phyloP scores from a whole-genome alignment of 2,797 vertebrate species.

The Apogon talboti region DNA sequence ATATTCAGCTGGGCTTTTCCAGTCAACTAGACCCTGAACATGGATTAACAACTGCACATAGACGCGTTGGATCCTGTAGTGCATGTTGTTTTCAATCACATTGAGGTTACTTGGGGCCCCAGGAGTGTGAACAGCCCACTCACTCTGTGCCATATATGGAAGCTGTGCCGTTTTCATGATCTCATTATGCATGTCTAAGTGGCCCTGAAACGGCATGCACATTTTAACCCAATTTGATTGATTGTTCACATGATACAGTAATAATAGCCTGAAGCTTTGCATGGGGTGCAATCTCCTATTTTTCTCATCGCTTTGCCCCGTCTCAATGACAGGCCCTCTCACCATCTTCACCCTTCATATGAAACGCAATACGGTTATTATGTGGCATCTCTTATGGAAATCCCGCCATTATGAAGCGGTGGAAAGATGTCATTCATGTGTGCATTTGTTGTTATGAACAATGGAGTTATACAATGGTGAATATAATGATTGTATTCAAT shows the following conservation, averaged over 20 bases:
- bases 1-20: neutral
- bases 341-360: slow-evolving; percentile 36
- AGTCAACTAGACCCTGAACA: slow-evolving; percentile 9
- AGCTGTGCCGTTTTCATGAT: slow-evolving; percentile 40
- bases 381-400: slow-evolving; percentile 47
- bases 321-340: slow-evolving; percentile 45
- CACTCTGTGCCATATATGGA: slow-evolving; percentile 22
- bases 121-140: slow-evolving; percentile 14
- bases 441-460: slow-evolving; percentile 44
- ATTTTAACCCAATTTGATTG: slow-evolving; percentile 67
- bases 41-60: neutral
- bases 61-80: neutral
- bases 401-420: slow-evolving; percentile 37
- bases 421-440: slow-evolving; percentile 34
- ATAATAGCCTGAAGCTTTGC: slow-evolving; percentile 61
- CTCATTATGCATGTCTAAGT: slow-evolving; percentile 54
- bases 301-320: slow-evolving; percentile 49
- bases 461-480: slow-evolving; percentile 16
- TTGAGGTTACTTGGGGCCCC: slow-evolving; percentile 25
- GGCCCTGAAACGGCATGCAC: slow-evolving; percentile 62
- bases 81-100: slow-evolving; percentile 23
- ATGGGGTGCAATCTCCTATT: slow-evolving; percentile 41
- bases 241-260: slow-evolving; percentile 71
- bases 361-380: slow-evolving; percentile 47
- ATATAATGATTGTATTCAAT: slow-evolving; percentile 28